These are phyloP conservation scores for Chionoecetes opilio DNA, from an alignment of 1,140 invertebrate species.

Conservation along the genomic window DNA sequence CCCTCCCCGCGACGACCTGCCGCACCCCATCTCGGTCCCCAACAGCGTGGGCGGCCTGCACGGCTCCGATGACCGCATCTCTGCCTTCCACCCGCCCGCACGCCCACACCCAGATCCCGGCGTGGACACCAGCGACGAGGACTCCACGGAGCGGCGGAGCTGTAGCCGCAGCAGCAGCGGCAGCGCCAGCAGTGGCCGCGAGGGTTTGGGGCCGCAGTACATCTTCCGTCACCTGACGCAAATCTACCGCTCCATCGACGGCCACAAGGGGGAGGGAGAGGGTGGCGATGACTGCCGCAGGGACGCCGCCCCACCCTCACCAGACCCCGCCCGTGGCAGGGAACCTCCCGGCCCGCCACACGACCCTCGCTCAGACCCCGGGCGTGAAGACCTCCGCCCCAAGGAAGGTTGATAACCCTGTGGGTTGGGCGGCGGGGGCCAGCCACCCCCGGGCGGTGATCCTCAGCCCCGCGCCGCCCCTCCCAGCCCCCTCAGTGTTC, in stretches of 20 bases:
- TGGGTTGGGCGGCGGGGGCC: background rate
- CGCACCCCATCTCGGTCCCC: slow-evolving; percentile 65
- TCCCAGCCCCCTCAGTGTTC: slow-evolving; percentile 70
- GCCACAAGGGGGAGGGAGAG: slow-evolving; percentile 74
- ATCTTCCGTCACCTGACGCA: slow-evolving; percentile 81
- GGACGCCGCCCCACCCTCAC: slow-evolving; percentile 61
- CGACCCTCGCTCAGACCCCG: slow-evolving; percentile 62
- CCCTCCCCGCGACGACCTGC: slow-evolving; percentile 74
- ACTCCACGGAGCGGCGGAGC: slow-evolving; percentile 72
- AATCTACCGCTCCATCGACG: slow-evolving; percentile 80
- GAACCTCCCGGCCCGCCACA: slow-evolving; percentile 42
- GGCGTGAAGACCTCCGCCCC: slow-evolving; percentile 61
- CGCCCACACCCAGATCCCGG: slow-evolving; percentile 71
- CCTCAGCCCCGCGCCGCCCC: background rate
- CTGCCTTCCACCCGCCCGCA: slow-evolving; percentile 79
- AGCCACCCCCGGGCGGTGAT: background rate
- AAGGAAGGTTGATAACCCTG: slow-evolving; percentile 72
- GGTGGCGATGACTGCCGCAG: slow-evolving; percentile 52
- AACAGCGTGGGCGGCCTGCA: slow-evolving; percentile 69
- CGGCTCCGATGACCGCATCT: slow-evolving; percentile 76
- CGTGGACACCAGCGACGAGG: slow-evolving; percentile 80
- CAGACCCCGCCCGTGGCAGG: slow-evolving; percentile 49
- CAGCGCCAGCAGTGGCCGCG: slow-evolving; percentile 75
- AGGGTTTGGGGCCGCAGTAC: slow-evolving; percentile 80
- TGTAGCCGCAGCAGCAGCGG: slow-evolving; percentile 79